Evolutionary conservation across 2,888 invertebrate genomes (phyloP).

Genomic region (Orgyia antiqua): DNA sequence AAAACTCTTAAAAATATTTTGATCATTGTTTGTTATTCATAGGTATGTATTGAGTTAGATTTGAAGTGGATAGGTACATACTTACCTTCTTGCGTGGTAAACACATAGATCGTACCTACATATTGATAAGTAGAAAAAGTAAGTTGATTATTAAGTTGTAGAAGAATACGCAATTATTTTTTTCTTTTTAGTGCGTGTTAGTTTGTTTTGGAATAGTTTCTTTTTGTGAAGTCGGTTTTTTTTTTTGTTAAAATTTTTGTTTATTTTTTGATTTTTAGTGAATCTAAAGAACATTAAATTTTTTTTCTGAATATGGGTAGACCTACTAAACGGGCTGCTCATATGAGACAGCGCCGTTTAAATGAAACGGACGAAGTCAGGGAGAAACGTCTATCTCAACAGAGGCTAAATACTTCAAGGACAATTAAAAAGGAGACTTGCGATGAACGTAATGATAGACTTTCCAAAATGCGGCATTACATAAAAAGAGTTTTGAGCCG

Average conservation of each 20-base stretch:
- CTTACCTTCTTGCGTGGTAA: slow-evolving; percentile 1
- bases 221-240: not conserved
- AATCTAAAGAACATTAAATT: too few relatives aligned
- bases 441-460: not conserved
- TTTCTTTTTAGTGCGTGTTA: not conserved
- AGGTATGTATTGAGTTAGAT: slow-evolving; percentile 1
- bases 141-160: slow-evolving; percentile 1
- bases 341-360: not conserved
- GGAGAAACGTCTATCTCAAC: not conserved
- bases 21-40: slow-evolving; percentile 2
- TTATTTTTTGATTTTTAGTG: not conserved
- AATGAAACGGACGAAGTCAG: not conserved
- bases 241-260: not conserved
- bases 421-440: not conserved
- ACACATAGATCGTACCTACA: slow-evolving; percentile 1
- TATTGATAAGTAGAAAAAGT: slow-evolving; percentile 2
- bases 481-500: not conserved
- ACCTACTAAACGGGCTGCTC: not conserved
- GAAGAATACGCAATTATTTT: not conserved
- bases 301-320: not conserved
- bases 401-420: not conserved
- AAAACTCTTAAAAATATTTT: slow-evolving; percentile 3
- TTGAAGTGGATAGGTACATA: slow-evolving; percentile 1
- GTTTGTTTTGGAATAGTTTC: not conserved
- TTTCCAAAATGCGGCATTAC: not conserved